Evolutionary conservation across 2,888 invertebrate genomes (phyloP).

Genomic region (Drosophila paucipuncta): DNA sequence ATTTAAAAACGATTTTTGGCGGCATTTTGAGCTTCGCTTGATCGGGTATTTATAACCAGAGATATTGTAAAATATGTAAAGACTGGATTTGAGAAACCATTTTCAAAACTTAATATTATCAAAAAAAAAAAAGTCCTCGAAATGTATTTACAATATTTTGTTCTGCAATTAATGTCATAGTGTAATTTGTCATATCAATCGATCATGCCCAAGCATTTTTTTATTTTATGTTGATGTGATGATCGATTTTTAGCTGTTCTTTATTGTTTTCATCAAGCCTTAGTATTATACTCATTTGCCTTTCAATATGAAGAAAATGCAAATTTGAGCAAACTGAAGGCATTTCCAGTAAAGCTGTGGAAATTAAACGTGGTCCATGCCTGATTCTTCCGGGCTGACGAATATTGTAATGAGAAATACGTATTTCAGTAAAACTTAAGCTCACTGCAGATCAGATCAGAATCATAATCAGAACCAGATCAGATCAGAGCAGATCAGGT

Average conservation of each 20-base stretch:
- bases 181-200: conserved; percentile 6
- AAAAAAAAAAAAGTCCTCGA: neutral
- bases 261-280: conserved; percentile 18
- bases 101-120: neutral
- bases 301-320: conserved; percentile 70
- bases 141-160: neutral
- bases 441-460: conserved; percentile 10
- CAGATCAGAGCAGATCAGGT: neutral
- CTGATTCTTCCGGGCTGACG: conserved; percentile 9
- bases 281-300: conserved; percentile 61
- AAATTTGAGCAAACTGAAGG: conserved; percentile 60
- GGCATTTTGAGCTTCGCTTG: neutral
- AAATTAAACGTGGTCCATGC: conserved; percentile 9
- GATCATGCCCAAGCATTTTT: conserved; percentile 59
- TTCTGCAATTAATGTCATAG: neutral
- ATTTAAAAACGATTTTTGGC: neutral
- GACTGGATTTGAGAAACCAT: neutral
- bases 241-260: conserved; percentile 38
- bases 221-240: conserved; percentile 63
- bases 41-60: neutral
- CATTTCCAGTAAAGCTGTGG: conserved; percentile 9
- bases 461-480: neutral
- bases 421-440: conserved; percentile 19
- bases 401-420: conserved; percentile 3
- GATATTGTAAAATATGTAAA: neutral